Percentiles rank a stretch among this genome's conserved stretches.
These are phyloP conservation scores for Rugalucina vietnamica DNA, from an alignment of 2,888 invertebrate species.

Conservation along the genomic window DNA sequence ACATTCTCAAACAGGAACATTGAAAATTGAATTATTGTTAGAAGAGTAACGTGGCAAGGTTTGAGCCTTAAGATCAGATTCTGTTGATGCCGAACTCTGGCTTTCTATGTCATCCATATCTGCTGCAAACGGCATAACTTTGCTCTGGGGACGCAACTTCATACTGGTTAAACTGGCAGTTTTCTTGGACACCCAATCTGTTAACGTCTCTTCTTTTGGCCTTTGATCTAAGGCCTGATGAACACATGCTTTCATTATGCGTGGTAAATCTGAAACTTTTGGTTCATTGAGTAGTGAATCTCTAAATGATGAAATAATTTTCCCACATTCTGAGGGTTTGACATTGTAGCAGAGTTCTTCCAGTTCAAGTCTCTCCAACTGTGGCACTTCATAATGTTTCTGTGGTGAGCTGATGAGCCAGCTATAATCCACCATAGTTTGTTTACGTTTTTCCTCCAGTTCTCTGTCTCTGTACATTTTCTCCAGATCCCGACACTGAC, in stretches of 20 bases:
- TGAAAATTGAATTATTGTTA: not conserved
- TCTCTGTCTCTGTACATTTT: conserved; percentile 66
- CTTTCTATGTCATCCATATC: conserved; percentile 53
- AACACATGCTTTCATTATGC: conserved; percentile 76
- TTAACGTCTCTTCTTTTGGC: conserved; percentile 76
- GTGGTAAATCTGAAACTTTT: conserved; percentile 71
- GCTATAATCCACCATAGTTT: conserved; percentile 80
- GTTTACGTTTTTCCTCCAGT: conserved; percentile 65
- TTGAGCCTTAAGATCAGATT: not conserved
- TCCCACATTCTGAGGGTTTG: conserved; percentile 77
- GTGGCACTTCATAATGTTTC: conserved; percentile 78
- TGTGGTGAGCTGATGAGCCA: conserved; percentile 78
- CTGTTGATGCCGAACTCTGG: conserved; percentile 40
- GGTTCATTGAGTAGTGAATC: conserved; percentile 75
- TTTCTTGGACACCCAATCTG: conserved; percentile 77
- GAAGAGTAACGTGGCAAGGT: not conserved
- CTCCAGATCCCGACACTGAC: conserved; percentile 76
- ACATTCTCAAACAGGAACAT: conserved; percentile 12
- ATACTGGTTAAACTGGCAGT: conserved; percentile 76
- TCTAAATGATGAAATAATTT: conserved; percentile 77
- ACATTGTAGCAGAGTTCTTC: conserved; percentile 80
- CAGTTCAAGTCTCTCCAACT: conserved; percentile 80
- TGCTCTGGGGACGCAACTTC: conserved; percentile 66
- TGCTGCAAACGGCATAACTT: conserved; percentile 56
- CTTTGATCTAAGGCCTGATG: conserved; percentile 75